Evolutionary conservation across 2,888 invertebrate genomes (phyloP), one percentile per base, ranked within the genome.

Genomic region (Lapara coniferarum): DNA sequence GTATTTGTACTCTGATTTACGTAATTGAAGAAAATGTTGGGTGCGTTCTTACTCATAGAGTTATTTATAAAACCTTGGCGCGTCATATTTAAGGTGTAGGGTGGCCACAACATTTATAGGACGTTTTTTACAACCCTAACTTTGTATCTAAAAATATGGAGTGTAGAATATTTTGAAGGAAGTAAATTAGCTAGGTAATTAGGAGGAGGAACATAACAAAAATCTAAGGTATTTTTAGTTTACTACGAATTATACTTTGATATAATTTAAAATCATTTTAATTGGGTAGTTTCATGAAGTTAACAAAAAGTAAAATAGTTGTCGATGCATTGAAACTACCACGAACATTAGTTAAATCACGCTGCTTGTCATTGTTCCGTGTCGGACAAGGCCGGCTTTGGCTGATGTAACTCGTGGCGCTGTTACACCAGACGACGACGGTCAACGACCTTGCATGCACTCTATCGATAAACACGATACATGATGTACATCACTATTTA

Each of bases 381-480:
- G 84, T 89, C 89, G 81, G 80, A 76, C 89, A 91, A 91, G 92
- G 91, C 79, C 80, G 83, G 88, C 89, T 92, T 91, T 79, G 82
- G 88, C 90, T 93, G 93, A 92, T 91, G 93, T 90, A 93, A 93
- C 76, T 77, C 74, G 73, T 74, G 80, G 79, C 83, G 76, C 71
- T 71, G 73, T 93, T 93, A 86, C 93, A 85, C 80, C 83, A 91
- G 87, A 77, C 80, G 72, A 78, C 37, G 76, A 71, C 88, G 92
- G 93, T 92, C 92, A 93, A 86, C 67, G 85, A 91, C 92, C 92
- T 92, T 92, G 92, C 79, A 70, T 71, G 78, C 78, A 80, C 82
- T 66, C 81, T 88, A 81, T 82, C 82, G 83, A 81, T 81, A 79
- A 79, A 73, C 76, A 72, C 74, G 81, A 82, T 81, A 77, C 75